Evolutionary conservation across 2,113 vertebrate genomes (phyloP).

Genomic region (Stomatorhinus ivindoensis): DNA sequence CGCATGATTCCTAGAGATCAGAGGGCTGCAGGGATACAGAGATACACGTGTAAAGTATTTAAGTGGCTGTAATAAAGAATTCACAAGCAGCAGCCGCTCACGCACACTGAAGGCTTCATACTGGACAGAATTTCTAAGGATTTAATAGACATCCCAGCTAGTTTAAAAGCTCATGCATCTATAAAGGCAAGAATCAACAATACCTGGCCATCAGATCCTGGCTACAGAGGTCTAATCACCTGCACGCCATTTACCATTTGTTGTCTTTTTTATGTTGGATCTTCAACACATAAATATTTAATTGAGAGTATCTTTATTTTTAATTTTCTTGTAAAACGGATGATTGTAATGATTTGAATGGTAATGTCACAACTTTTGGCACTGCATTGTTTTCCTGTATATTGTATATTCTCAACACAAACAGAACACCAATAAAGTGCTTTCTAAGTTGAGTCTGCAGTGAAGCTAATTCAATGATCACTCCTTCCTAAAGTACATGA

Average conservation of each 20-base stretch:
- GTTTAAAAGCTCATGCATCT: background rate
- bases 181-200: background rate
- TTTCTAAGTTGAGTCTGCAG: background rate
- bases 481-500: background rate
- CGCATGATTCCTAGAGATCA: background rate
- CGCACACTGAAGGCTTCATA: background rate
- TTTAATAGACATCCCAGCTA: background rate
- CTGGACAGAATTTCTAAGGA: background rate
- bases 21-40: background rate
- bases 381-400: background rate
- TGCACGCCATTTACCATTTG: background rate
- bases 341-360: background rate
- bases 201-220: background rate
- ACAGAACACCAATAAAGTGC: background rate
- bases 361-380: background rate
- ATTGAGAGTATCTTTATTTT: background rate
- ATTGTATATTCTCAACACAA: background rate
- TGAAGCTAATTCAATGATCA: background rate
- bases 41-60: background rate
- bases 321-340: background rate
- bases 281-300: background rate
- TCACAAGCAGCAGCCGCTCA: background rate
- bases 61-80: background rate
- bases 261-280: background rate
- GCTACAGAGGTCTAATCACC: background rate